Conservation (phyloP, 2,113 vertebrate genomes). For the Microtus richardsoni region DNA sequence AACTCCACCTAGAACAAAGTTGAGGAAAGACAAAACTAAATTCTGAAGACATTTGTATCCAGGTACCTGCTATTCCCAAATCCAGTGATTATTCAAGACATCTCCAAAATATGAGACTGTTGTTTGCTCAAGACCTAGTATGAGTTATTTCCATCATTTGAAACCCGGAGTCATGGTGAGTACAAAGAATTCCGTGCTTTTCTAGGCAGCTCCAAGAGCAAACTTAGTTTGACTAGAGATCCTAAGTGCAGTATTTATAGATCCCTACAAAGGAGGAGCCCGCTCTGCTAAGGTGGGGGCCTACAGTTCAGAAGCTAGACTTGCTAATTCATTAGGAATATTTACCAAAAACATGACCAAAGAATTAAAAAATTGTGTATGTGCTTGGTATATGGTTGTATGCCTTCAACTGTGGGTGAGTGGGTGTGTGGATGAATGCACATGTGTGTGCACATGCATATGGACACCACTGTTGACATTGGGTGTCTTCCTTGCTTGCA, state of each 20-base stretch:
- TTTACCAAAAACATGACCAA: neutral
- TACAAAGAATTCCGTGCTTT: neutral
- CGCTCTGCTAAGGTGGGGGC: neutral
- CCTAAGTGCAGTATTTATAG: neutral
- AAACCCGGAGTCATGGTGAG: neutral
- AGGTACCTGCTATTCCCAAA: neutral
- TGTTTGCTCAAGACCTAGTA: neutral
- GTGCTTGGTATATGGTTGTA: neutral
- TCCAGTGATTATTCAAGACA: neutral
- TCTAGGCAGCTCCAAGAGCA: slow-evolving; percentile 15
- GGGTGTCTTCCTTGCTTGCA: neutral
- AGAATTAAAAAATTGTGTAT: neutral
- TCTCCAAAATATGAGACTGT: neutral
- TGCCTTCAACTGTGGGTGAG: neutral
- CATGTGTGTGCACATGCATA: neutral
- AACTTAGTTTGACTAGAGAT: slow-evolving; percentile 1
- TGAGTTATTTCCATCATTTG: slow-evolving; percentile 1
- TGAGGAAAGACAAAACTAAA: neutral
- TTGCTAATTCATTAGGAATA: slow-evolving; percentile 15
- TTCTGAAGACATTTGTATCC: neutral
- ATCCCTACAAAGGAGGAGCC: neutral
- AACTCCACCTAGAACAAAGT: neutral
- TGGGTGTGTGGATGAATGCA: no score
- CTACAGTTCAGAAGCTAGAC: neutral
- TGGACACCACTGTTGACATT: neutral